A percentile compares a stretch with the other conserved stretches of the same genome.
Conservation (phyloP, 2,113 vertebrate species). For the Carassius auratus region DNA sequence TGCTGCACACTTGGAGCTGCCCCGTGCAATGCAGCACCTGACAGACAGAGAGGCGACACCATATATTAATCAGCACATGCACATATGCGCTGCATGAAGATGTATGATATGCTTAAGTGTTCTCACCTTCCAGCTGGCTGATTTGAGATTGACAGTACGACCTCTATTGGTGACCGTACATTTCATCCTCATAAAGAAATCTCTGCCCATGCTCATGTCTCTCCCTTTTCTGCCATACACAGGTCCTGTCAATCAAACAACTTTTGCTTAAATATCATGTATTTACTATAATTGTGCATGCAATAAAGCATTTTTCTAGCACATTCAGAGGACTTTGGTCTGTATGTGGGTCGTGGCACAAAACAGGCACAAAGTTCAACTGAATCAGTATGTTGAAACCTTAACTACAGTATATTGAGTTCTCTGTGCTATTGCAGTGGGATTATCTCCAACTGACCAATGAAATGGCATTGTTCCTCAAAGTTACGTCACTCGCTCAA, state of each 20-base stretch:
- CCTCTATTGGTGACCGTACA: constrained; percentile 90
- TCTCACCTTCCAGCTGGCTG: constrained; percentile 92
- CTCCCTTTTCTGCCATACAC: constrained; percentile 65
- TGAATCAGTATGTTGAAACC: constrained; percentile 8
- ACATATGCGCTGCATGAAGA: not conserved
- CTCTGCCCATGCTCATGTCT: constrained; percentile 79
- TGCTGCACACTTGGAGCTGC: constrained; percentile 79
- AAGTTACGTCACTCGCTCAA: constrained; percentile 18
- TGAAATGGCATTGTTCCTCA: not conserved
- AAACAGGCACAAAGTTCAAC: constrained; percentile 31
- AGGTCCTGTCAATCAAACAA: constrained; percentile 41
- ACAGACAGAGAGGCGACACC: not conserved
- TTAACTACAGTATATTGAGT: constrained; percentile 33
- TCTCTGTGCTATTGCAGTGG: not conserved
- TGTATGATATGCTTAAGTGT: too few species aligned
- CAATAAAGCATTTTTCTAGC: not conserved
- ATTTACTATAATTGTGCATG: not conserved
- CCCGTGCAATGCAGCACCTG: constrained; percentile 95
- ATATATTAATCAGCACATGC: not conserved
- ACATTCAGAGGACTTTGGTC: constrained; percentile 13
- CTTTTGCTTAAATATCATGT: not conserved
- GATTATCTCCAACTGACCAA: constrained; percentile 41
- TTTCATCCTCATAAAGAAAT: constrained; percentile 97
- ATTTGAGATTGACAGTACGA: constrained; percentile 90
- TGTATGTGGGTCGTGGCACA: constrained; percentile 11